Evolutionary conservation across 2,888 invertebrate genomes (phyloP), one percentile per base, ranked within the genome.

Genomic region (Hydriomena furcata): DNA sequence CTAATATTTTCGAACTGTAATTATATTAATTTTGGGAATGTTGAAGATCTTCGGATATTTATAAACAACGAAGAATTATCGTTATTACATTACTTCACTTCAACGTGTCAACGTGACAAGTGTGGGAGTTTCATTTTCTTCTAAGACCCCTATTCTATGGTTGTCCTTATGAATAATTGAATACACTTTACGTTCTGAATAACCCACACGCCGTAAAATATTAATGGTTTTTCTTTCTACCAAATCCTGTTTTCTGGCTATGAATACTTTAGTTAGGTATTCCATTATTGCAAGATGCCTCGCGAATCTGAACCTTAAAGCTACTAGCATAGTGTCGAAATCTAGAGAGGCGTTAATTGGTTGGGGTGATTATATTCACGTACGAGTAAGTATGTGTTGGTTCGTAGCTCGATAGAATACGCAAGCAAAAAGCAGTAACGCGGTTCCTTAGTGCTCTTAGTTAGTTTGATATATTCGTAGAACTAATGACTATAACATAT

Each of bases 131-230:
- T 41, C 41, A 23, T 12, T 31, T n/a, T 41, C 41, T 31, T 13
- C 8, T 11, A 7, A 5, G 10, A 0, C 1, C 17, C 8, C 13
- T 13, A 10, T 24, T 41, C 21, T 12, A 11, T 31, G 30, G 12
- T 12, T 12, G 35, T 66, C 63, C 54, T 46, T 63, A 65, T 78
- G 65, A 77, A 77, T 77, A 73, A 75, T 76, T 74, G 58, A 76
- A 65, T 60, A 63, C 60, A 65, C 60, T 64, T 61, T 61, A 66
- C 58, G 62, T 62, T 61, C 52, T 57, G 64, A 60, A 65, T 58
- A 62, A 58, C 56, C 60, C 59, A 52, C 50, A 52, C 58, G 37
- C 47, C 58, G 52, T 68, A 52, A 61, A 68, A 68, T 68, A 69
- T 71, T 70, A 65, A 70, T 63, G 55, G 43, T 57, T 66, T 66